Percentiles rank a stretch among this genome's conserved stretches.
These are phyloP conservation scores for Pristionchus mayeri DNA, from an alignment of 2,888 invertebrate genomes.

Conservation along the genomic window DNA sequence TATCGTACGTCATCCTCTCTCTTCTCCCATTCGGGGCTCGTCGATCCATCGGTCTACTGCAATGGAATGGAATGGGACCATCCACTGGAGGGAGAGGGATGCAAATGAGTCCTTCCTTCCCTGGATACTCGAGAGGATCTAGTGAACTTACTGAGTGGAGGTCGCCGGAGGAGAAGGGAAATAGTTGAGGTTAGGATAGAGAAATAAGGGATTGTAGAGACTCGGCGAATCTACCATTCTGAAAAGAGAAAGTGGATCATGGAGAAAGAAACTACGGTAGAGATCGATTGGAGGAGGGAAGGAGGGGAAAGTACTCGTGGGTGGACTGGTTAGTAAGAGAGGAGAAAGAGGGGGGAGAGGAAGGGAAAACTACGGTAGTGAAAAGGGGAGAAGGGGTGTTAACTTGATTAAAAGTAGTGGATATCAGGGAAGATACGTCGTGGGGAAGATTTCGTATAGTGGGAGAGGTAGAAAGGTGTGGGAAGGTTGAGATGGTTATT, in stretches of 20 bases:
- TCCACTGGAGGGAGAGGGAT: neutral
- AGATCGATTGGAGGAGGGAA: neutral
- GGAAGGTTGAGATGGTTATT: neutral
- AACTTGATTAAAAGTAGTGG: neutral
- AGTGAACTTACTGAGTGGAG: constrained; percentile 8
- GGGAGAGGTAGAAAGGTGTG: neutral
- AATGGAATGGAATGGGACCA: neutral
- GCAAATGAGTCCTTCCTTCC: neutral
- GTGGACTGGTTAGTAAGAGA: neutral
- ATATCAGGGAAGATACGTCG: neutral
- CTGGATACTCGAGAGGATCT: neutral
- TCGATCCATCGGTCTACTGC: constrained; percentile 8
- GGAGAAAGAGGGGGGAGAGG: neutral
- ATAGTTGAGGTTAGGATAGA: neutral
- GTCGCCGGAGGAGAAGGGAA: neutral
- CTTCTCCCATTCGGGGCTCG: neutral
- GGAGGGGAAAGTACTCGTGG: neutral
- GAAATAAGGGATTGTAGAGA: neutral
- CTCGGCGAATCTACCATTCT: neutral
- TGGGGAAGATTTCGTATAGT: too few species aligned
- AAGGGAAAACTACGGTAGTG: constrained; percentile 11
- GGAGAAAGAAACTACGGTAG: constrained; percentile 27
- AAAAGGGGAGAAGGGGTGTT: neutral
- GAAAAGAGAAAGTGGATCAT: neutral
- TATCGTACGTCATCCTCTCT: constrained; percentile 45